Percentiles rank a stretch among this genome's conserved stretches.
Evolutionary conservation across 2,113 vertebrate species (phyloP).

Genomic region (Neopipo cinnamomea): DNA sequence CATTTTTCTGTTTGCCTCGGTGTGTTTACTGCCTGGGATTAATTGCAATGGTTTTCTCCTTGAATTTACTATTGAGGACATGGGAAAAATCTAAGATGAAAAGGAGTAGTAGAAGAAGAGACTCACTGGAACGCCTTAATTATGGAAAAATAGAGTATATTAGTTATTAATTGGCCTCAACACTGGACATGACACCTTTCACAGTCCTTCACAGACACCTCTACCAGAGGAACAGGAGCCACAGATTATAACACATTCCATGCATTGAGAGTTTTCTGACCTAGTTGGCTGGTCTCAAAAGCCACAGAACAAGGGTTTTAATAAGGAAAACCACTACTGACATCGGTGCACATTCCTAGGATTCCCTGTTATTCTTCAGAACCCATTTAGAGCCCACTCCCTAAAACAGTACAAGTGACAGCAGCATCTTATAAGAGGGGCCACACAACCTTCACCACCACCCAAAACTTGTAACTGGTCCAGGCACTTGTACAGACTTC

Average conservation of each 20-base stretch:
- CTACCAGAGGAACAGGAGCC: not conserved
- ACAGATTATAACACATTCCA: not conserved
- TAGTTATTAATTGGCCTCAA: not conserved
- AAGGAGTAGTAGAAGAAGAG: not conserved
- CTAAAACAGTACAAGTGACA: not conserved
- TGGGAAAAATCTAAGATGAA: not conserved
- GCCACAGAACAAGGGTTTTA: not conserved
- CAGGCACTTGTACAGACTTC: not conserved
- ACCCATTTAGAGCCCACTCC: not conserved
- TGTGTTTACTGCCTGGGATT: not conserved
- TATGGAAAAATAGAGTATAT: not conserved
- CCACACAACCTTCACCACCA: not conserved
- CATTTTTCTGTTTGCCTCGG: not conserved
- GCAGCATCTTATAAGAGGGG: not conserved
- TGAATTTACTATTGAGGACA: not conserved
- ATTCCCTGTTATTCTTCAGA: not conserved
- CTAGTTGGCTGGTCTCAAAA: not conserved
- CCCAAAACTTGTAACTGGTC: not conserved
- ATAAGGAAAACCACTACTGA: not conserved
- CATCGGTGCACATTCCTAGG: not conserved
- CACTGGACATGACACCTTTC: not conserved
- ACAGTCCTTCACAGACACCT: not conserved
- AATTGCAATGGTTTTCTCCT: not conserved
- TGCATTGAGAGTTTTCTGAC: not conserved
- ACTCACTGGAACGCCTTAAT: not conserved